These are phyloP conservation scores for Sinodicranocentrus sp. DNA, from an alignment of 2,888 invertebrate species.

Conservation along the genomic window DNA sequence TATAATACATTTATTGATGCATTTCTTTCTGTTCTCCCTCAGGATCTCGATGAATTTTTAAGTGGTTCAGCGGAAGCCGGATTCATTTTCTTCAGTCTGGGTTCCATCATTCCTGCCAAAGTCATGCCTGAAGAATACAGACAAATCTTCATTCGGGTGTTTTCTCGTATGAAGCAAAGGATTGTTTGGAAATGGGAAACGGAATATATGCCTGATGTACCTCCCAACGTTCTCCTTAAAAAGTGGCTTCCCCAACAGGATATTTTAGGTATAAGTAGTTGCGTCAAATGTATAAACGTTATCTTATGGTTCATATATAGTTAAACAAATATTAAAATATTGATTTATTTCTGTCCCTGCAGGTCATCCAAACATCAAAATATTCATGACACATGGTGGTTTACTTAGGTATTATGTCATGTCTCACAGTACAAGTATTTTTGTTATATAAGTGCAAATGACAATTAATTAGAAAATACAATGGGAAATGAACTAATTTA, in stretches of 20 bases:
- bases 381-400: constrained; percentile 85
- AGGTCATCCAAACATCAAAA: constrained; percentile 81
- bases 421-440: too few species aligned
- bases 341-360: not conserved
- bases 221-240: constrained; percentile 81
- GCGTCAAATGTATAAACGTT: not conserved
- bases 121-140: constrained; percentile 88
- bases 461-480: too few species aligned
- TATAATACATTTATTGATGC: not conserved
- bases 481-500: not conserved
- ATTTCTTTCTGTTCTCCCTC: not conserved
- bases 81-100: constrained; percentile 92
- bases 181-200: constrained; percentile 92
- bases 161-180: constrained; percentile 87
- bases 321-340: not conserved
- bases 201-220: constrained; percentile 81
- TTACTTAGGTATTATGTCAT: constrained; percentile 80
- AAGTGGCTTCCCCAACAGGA: constrained; percentile 9
- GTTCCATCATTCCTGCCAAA: constrained; percentile 88
- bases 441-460: too few species aligned
- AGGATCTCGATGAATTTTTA: constrained; percentile 82
- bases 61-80: constrained; percentile 83
- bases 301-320: not conserved
- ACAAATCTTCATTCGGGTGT: constrained; percentile 85
- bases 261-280: constrained; percentile 77